Base-by-base conservation (phyloP, 2,888 invertebrate species). In the Eristalinus sepulchralis region DNA sequence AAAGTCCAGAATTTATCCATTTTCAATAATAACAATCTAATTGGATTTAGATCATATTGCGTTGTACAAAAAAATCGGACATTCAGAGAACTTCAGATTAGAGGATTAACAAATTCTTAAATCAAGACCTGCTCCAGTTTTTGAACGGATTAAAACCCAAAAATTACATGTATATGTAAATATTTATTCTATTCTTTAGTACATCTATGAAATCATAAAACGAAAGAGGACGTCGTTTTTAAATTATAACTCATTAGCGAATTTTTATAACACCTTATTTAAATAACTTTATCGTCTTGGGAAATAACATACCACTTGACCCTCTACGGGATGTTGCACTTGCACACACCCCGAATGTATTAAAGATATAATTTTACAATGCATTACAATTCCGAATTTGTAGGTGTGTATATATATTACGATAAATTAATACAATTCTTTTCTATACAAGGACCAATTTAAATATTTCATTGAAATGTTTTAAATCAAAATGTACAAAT, bases 171-270 rank as follows among this genome's bases (percentile, higher is more conserved):
- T 63, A 68, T 39, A 70, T 39, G 75, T 79, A 75, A 70, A 73
- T 79, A 83, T 78, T 80, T 80, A 83, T 55, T 83, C 71, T 66
- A 70, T 73, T 79, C 36, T 71, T 80, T 80, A 79, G 22, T 80
- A 84, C 75, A 84, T 39, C 66, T 80, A 64, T 75, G 66, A 60
- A 78, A 60, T 73, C 39, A 80, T 60, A 13, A 75, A 71, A 70
- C 62, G 47, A 64, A 27, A 72, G 55, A 62, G 20, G 53, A 64
- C 36, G 62, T 27, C 55, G 13, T 24, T 71, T 34, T 34, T 62
- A 53, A 33, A 13, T 64, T 57, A 36, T 33, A 20, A 17, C 70
- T 31, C 47, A 64, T 47, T 60, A 68, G n/a, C 79, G 68, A 79
- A 62, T 71, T 73, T 64, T 70, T 57, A 57, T 68, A 64, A 77